Evolutionary conservation across 2,113 vertebrate genomes (phyloP).

Genomic region (Anthoscopus minutus): DNA sequence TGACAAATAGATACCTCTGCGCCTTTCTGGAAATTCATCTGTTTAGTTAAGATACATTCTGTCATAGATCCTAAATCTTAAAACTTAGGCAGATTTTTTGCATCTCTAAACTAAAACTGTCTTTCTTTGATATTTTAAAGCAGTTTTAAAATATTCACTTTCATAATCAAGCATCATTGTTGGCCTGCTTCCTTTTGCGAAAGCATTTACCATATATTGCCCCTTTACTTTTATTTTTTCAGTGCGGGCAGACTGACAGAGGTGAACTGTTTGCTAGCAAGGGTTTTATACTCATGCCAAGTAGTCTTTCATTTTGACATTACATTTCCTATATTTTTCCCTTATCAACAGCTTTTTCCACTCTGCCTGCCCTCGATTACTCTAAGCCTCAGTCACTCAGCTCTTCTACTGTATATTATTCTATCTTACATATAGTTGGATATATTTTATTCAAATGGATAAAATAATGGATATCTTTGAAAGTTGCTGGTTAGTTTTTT

Average conservation of each 20-base stretch:
- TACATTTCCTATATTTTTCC: background rate
- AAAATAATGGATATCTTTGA: background rate
- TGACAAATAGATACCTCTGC: background rate
- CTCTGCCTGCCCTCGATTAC: background rate
- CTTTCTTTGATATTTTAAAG: background rate
- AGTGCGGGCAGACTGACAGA: background rate
- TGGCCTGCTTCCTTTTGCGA: background rate
- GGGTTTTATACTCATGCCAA: background rate
- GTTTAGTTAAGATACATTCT: background rate
- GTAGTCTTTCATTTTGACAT: constrained; percentile 4
- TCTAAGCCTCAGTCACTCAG: rapidly evolving
- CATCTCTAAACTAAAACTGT: background rate
- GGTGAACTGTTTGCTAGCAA: background rate
- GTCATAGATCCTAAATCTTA: background rate
- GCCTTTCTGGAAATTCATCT: background rate
- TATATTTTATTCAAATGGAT: background rate
- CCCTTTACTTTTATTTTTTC: background rate
- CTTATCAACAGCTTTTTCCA: background rate
- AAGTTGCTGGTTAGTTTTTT: background rate
- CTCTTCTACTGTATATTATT: background rate
- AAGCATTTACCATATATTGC: background rate
- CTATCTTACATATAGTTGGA: background rate
- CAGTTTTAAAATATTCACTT: background rate
- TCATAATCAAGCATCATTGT: background rate
- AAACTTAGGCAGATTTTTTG: background rate